Evolutionary conservation across 2,888 invertebrate species (phyloP), one percentile per base, ranked within the genome.

Genomic region (Cephus rjabovi): DNA sequence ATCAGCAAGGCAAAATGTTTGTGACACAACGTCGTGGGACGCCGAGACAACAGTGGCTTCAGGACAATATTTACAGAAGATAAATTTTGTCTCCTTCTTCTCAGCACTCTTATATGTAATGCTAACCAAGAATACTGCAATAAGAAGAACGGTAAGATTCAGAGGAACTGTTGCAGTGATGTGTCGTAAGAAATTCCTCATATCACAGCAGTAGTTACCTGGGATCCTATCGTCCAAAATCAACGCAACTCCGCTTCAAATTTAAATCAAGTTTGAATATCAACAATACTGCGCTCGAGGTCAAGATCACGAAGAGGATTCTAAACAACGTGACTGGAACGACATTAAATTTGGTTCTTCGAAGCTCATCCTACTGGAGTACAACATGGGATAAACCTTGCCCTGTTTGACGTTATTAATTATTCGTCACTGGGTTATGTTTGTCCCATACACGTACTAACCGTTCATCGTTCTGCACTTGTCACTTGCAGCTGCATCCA

Each of bases 171-270:
- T 86, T 87, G 90, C 83, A 79, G 90, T 89, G 91, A 89, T 88
- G 83, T 92, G 90, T 89, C 79, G 78, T 77, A 76, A 79, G 83
- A 79, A 79, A 12, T 78, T 73, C 79, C 79, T 84, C 89, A 89
- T 91, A 92, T 92, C 92, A 92, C 92, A 92, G 92, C 90, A 88
- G 86, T 89, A 90, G 91, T 92, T 91, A 90, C 89, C 89, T 87
- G 81, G 81, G 84, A 89, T 81, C 84, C 85, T 84, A 79, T 79
- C 75, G 79, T 81, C 78, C 56, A 81, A 34, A 75, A 30, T 84
- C 87, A 83, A 76, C 86, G 69, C 37, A 33, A 12, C 9, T 71
- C 1, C 23, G 23, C 23, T 56, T 56, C 23, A 9, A 56, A 15
- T 56, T 23, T 56, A 56, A 9, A 15, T 40, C 1, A 4, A 40